phyloP scores from a whole-genome alignment of 1,140 invertebrate species.

The Oscheius sp. region DNA sequence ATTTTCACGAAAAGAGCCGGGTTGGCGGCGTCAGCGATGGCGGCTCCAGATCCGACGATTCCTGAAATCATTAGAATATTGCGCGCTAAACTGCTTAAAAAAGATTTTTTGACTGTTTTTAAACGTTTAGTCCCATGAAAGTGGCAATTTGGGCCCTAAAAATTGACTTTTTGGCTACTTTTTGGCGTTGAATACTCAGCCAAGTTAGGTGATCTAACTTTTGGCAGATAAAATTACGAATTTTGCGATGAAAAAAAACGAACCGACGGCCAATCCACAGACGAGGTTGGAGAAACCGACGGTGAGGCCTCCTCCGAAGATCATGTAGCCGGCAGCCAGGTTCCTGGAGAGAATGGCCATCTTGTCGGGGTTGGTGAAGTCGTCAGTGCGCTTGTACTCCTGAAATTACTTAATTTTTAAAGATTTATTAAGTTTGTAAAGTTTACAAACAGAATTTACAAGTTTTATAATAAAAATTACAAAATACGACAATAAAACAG shows the following conservation, averaged over 20 bases:
- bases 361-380: neutral
- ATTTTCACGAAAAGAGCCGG: conserved; percentile 91
- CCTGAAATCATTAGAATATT: conserved; percentile 14
- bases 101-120: too few relatives aligned
- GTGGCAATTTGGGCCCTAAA: too few relatives aligned
- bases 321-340: conserved; percentile 76
- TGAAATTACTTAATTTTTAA: conserved; percentile 11
- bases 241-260: neutral
- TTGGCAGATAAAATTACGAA: neutral
- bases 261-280: conserved; percentile 88
- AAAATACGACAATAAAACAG: neutral
- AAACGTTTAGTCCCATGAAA: too few relatives aligned
- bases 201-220: too few relatives aligned
- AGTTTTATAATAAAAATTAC: conserved; percentile 11
- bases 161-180: too few relatives aligned
- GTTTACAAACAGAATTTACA: neutral
- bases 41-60: conserved; percentile 89
- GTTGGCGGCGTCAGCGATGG: conserved; percentile 90
- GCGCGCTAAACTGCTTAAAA: neutral
- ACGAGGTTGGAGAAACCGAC: conserved; percentile 90
- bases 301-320: conserved; percentile 90
- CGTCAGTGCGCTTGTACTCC: conserved; percentile 33
- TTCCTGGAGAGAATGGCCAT: conserved; percentile 47
- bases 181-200: too few relatives aligned
- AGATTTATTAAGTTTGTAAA: neutral